Evolutionary conservation across 2,113 vertebrate species (phyloP), one percentile per base, ranked within the genome.

Genomic region (Sprattus sprattus): DNA sequence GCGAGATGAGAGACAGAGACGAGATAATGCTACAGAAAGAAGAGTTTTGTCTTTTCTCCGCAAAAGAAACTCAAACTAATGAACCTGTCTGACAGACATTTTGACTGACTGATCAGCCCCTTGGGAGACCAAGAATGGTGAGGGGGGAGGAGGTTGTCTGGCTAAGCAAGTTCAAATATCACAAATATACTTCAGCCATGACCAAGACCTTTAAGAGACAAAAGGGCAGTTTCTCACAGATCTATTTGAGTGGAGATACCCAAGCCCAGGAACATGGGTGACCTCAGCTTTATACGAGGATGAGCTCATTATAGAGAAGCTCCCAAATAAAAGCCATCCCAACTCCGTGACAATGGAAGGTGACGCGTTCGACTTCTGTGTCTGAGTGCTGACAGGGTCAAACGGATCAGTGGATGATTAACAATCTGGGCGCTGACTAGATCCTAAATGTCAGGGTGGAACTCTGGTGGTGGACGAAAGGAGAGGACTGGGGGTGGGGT

Each of bases 401-500:
- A 78, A 78, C 71, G 15, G 13, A 78, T 78, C 71, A 78, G 25
- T 32, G 28, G 13, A 15, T 78, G 71, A 78, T 78, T 78, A 78
- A 78, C 39, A 78, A 39, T 2, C 25, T 28, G 71, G 25, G 11
- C 25, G 67, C 67, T 32, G 71, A 16, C 71, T 39, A 28, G 9
- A 32, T 32, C 71, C 28, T 32, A 32, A 78, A 13, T 78, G 71
- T 78, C 71, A 78, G 64, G 71, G 71, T 16, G 71, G 2, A 15
- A 28, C 67, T 13, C 13, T 32, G 11, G 8, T 28, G 25, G 11
- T 11, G 10, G 22, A 64, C 6, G 57, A 64, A 0, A 4, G 6
- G 1, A 54, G 71, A 6, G 13, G 86, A 82, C 32, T 4, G 87
- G 47, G 60, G 28, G 39, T 81, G 84, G 71, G 9, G 86, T 83